Evolutionary conservation across 2,113 vertebrate species (phyloP).

Genomic region (Clarias batrachus): DNA sequence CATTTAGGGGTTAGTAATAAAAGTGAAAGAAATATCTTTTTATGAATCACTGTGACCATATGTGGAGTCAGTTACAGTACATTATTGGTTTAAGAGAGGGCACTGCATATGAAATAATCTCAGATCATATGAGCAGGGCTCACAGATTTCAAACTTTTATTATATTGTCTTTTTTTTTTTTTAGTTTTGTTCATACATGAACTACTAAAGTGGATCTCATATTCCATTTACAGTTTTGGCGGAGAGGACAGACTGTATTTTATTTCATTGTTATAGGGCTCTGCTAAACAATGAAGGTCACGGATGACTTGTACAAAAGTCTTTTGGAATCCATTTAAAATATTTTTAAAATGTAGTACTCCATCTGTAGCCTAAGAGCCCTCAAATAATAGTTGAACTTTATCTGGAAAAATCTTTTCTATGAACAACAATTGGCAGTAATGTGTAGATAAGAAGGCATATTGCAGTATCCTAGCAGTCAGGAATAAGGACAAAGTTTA

Average conservation of each 20-base stretch:
- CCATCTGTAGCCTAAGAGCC: not conserved
- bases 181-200: conserved; percentile 18
- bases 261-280: conserved; percentile 28
- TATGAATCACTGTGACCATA: conserved; percentile 1
- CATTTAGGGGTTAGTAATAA: not conserved
- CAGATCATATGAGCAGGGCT: conserved; percentile 8
- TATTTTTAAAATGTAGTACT: not conserved
- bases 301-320: conserved; percentile 15
- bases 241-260: conserved; percentile 17
- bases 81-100: conserved; percentile 6
- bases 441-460: not conserved
- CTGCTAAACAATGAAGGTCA: conserved; percentile 32
- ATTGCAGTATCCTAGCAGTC: not conserved
- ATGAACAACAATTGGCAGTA: not conserved
- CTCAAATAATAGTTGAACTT: not conserved
- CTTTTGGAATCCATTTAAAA: conserved; percentile 28
- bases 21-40: not conserved
- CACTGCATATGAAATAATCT: conserved; percentile 12
- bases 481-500: not conserved
- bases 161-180: not conserved
- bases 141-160: conserved; percentile 17
- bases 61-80: not conserved
- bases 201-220: conserved; percentile 28
- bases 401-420: not conserved
- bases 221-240: conserved; percentile 22